phyloP scores from a whole-genome alignment of 2,113 vertebrate species.

The Phyllopteryx taeniolatus region DNA sequence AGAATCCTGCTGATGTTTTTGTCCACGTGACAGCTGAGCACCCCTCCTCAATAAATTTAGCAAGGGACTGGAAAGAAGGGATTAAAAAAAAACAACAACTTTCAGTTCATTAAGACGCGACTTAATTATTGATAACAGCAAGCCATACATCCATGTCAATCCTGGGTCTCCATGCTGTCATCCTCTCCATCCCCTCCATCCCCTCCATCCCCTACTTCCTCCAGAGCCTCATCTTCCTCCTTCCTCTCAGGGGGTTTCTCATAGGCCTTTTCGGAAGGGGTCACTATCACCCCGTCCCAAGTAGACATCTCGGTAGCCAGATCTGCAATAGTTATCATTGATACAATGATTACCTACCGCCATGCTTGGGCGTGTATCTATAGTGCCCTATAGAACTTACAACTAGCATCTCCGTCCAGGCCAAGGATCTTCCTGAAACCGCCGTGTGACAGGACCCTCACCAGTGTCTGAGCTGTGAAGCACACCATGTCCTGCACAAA shows the following conservation, averaged over 20 bases:
- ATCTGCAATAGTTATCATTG: constrained; percentile 67
- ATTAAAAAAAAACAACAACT: background rate
- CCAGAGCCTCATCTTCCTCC: constrained; percentile 90
- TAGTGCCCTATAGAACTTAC: constrained; percentile 71
- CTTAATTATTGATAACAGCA: background rate
- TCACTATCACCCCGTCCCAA: constrained; percentile 96
- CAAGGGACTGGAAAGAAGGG: background rate
- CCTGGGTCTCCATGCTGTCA: constrained; percentile 91
- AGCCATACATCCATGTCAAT: constrained; percentile 64
- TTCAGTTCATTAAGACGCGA: background rate
- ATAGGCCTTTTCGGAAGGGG: constrained; percentile 94
- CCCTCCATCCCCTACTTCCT: constrained; percentile 84
- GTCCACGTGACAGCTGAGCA: background rate
- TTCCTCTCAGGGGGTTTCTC: constrained; percentile 96
- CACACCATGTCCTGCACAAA: constrained; percentile 90
- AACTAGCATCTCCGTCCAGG: constrained; percentile 92
- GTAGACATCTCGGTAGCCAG: constrained; percentile 92
- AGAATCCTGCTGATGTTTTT: constrained; percentile 5
- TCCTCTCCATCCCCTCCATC: constrained; percentile 90
- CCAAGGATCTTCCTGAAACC: constrained; percentile 95
- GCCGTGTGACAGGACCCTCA: constrained; percentile 91
- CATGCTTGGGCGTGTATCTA: background rate
- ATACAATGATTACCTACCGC: background rate
- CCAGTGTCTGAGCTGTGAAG: constrained; percentile 93
- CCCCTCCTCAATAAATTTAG: background rate